phyloP scores from a whole-genome alignment of 2,797 vertebrate species.

The Dromococcyx pavoninus region DNA sequence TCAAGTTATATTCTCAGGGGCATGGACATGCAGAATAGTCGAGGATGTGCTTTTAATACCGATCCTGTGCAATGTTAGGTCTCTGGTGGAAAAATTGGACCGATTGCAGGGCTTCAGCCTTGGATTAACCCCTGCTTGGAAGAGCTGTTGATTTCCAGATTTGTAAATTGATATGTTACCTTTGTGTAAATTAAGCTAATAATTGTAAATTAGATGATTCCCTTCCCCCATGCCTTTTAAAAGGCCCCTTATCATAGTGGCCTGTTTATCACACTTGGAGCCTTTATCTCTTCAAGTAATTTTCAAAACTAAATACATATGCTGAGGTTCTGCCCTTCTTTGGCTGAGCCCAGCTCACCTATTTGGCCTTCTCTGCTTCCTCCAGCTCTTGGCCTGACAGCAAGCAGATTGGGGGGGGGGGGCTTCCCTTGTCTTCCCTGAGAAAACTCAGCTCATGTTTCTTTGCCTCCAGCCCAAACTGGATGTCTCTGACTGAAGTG shows the following conservation, averaged over 20 bases:
- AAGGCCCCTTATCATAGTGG: background rate
- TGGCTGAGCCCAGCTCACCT: background rate
- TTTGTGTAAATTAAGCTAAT: slow-evolving; percentile 12
- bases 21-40: background rate
- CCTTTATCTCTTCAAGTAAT: slow-evolving; percentile 10
- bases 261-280: background rate
- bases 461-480: background rate
- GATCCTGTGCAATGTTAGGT: background rate
- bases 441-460: background rate
- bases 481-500: background rate
- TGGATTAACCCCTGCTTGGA: slow-evolving; percentile 30
- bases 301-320: background rate
- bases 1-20: slow-evolving; percentile 29
- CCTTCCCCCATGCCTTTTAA: background rate
- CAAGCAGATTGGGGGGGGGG: background rate
- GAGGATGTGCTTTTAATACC: background rate
- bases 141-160: background rate
- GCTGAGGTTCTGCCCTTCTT: background rate
- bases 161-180: slow-evolving; percentile 3
- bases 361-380: background rate
- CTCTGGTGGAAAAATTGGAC: background rate
- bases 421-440: accelerated
- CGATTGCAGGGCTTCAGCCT: background rate
- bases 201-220: slow-evolving; percentile 18
- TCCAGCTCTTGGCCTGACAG: background rate